Percentiles rank a stretch among this genome's conserved stretches.
phyloP scores from a whole-genome alignment of 2,797 vertebrate genomes.

The Phalloptychus januarius region DNA sequence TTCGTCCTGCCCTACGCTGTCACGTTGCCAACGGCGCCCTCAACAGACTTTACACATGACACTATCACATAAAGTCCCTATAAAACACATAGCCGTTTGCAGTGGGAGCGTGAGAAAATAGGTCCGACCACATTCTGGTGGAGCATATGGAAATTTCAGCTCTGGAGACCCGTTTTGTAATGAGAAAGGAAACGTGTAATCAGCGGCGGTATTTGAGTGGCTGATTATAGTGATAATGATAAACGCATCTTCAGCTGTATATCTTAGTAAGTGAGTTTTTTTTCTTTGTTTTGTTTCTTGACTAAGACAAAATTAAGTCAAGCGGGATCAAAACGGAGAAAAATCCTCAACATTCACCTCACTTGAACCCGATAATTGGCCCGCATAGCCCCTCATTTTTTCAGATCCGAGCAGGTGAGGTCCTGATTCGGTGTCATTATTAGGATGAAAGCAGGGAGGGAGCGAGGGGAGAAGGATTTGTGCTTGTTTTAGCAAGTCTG shows the following conservation, averaged over 20 bases:
- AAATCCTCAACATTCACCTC: slow-evolving; percentile 62
- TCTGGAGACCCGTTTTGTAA: slow-evolving; percentile 48
- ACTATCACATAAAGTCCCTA: background rate
- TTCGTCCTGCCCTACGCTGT: background rate
- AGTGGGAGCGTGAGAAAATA: background rate
- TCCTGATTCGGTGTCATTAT: slow-evolving; percentile 66
- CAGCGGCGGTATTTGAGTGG: slow-evolving; percentile 55
- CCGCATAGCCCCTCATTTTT: slow-evolving; percentile 25
- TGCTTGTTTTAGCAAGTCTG: slow-evolving; percentile 77
- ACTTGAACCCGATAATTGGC: slow-evolving; percentile 63
- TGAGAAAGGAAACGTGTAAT: slow-evolving; percentile 58
- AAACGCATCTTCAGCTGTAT: slow-evolving; percentile 55
- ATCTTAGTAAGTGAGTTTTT: slow-evolving; percentile 58
- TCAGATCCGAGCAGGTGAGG: slow-evolving; percentile 62
- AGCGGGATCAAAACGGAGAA: slow-evolving; percentile 55
- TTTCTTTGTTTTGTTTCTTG: background rate
- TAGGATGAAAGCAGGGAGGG: slow-evolving; percentile 63
- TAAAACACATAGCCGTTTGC: background rate
- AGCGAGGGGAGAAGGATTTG: slow-evolving; percentile 59
- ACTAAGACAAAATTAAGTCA: slow-evolving; percentile 55
- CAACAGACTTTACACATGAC: background rate
- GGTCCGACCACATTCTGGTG: background rate
- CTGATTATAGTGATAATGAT: slow-evolving; percentile 68
- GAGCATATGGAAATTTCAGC: slow-evolving; percentile 47
- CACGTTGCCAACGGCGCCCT: background rate